A percentile compares a stretch with the other conserved stretches of the same genome.
phyloP scores from a whole-genome alignment of 2,113 vertebrate genomes.

The Silurus glanis region DNA sequence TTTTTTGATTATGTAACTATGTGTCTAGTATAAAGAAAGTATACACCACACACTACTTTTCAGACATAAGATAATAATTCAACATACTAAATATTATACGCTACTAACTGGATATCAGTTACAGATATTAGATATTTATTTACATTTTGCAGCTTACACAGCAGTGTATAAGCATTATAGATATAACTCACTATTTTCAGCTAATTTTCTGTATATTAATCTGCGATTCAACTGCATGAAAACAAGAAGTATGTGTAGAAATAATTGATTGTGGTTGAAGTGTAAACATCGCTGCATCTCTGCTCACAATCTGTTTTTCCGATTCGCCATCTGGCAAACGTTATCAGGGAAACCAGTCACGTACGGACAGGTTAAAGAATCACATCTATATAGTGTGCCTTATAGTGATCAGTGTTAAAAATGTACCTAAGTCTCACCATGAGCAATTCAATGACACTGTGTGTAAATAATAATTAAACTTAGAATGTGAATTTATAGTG shows the following conservation, averaged over 20 bases:
- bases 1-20: background rate
- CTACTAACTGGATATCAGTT: background rate
- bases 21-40: background rate
- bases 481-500: background rate
- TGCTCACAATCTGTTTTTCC: constrained; percentile 4
- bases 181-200: background rate
- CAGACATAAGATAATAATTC: background rate
- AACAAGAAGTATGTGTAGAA: background rate
- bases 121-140: background rate
- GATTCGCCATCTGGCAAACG: background rate
- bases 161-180: background rate
- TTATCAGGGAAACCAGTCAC: background rate
- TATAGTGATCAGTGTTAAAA: background rate
- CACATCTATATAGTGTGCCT: background rate
- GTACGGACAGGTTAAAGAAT: background rate
- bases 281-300: background rate
- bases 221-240: background rate
- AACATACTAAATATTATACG: no score
- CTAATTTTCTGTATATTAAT: background rate
- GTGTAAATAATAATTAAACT: background rate
- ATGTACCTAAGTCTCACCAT: background rate
- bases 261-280: background rate
- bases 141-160: background rate
- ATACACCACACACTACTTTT: background rate
- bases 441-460: background rate